Evolutionary conservation across 2,888 invertebrate genomes (phyloP).

Genomic region (Neoaliturus tenellus): DNA sequence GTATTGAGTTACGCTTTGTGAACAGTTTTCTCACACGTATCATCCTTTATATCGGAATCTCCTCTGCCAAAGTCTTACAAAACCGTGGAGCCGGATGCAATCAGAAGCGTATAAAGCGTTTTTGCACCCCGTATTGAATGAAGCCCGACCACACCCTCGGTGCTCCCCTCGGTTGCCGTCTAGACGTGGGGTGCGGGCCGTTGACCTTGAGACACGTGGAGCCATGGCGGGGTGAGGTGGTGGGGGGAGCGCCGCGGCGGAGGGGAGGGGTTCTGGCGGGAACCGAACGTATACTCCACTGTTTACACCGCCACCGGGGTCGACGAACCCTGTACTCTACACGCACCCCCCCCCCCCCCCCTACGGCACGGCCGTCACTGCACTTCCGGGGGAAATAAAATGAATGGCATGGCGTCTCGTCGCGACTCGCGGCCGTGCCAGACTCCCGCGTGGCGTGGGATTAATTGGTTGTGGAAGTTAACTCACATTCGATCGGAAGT

Average conservation of each 20-base stretch:
- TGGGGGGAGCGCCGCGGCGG: too few species aligned
- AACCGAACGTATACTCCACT: conserved; percentile 5
- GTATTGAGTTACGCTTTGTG: too few species aligned
- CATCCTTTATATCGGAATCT: too few species aligned
- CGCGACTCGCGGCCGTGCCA: too few species aligned
- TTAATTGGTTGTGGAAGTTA: too few species aligned
- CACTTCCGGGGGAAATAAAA: conserved; percentile 9
- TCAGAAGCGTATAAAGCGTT: not conserved
- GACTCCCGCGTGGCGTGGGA: too few species aligned
- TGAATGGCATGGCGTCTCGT: not conserved
- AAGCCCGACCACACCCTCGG: conserved; percentile 30
- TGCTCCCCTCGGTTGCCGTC: not conserved
- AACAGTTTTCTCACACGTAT: too few species aligned
- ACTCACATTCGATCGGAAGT: too few species aligned
- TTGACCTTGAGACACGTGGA: conserved; percentile 29
- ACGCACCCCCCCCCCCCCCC: not conserved
- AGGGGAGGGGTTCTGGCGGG: not conserved
- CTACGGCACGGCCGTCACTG: not conserved
- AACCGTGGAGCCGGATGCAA: too few species aligned
- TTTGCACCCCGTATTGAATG: conserved; percentile 33
- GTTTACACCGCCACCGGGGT: conserved; percentile 22
- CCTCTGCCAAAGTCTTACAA: too few species aligned
- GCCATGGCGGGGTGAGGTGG: not conserved
- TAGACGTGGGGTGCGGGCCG: not conserved
- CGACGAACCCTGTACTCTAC: not conserved